These are phyloP conservation scores for Jaculus jaculus DNA, from an alignment of 2,113 vertebrate species.

Conservation along the genomic window DNA sequence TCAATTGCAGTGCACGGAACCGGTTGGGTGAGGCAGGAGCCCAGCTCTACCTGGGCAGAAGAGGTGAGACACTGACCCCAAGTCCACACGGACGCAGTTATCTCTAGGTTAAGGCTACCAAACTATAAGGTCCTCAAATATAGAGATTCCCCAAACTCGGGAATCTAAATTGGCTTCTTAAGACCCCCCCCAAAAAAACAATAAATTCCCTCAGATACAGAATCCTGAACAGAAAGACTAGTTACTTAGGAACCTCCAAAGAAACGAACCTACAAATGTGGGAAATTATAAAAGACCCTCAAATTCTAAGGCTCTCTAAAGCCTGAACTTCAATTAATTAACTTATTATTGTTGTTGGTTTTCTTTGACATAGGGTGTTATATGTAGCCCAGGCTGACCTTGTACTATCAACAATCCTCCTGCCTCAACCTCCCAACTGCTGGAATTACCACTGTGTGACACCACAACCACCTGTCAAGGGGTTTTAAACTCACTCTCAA, in stretches of 20 bases:
- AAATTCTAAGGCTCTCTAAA: slow-evolving; percentile 19
- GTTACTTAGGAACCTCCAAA: not conserved
- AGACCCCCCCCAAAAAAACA: not conserved
- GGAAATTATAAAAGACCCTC: not conserved
- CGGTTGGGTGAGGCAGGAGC: slow-evolving; percentile 88
- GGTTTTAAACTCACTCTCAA: not conserved
- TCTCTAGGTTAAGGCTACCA: not conserved
- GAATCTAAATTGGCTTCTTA: not conserved
- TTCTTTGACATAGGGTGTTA: no score
- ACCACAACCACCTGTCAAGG: not conserved
- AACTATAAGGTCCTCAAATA: not conserved
- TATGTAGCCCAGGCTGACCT: no score
- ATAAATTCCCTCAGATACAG: not conserved
- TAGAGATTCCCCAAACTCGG: not conserved
- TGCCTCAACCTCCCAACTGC: no score
- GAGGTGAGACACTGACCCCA: slow-evolving; percentile 83
- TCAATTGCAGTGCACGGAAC: slow-evolving; percentile 95
- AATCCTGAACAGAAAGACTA: not conserved
- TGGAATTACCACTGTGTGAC: no score
- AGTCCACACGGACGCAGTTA: not conserved
- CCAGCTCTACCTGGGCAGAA: slow-evolving; percentile 87
- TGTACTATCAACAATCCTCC: no score
- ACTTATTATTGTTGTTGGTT: no score
- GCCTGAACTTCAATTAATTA: not conserved
- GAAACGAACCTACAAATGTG: not conserved